A percentile compares a stretch with the other conserved stretches of the same genome.
Conservation (phyloP, 1,140 invertebrate genomes). For the Drosophila micromelanica region DNA sequence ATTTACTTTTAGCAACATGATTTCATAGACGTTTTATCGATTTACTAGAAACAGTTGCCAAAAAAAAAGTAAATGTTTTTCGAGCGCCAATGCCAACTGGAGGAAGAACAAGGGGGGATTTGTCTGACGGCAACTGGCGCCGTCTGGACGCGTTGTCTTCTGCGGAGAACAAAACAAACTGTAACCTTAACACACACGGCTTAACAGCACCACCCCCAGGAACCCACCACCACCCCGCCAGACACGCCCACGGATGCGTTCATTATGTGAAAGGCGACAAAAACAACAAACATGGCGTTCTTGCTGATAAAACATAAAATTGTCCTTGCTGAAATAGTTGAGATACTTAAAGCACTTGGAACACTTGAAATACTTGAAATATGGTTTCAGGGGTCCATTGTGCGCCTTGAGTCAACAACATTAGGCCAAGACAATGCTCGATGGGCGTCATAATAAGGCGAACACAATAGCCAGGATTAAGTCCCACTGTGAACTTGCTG, state of each 20-base stretch:
- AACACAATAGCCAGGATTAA: conserved; percentile 77
- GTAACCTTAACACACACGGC: conserved; percentile 74
- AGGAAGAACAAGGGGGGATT: conserved; percentile 24
- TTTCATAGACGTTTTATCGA: conserved; percentile 66
- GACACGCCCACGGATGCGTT: conserved; percentile 44
- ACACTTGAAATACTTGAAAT: conserved; percentile 11
- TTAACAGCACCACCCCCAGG: neutral
- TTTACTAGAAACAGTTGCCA: conserved; percentile 61
- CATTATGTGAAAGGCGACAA: conserved; percentile 56
- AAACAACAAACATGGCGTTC: conserved; percentile 38
- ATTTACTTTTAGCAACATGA: conserved; percentile 56
- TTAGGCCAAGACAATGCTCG: conserved; percentile 58
- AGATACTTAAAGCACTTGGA: conserved; percentile 2
- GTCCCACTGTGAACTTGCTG: conserved; percentile 16
- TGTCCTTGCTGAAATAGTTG: conserved; percentile 40
- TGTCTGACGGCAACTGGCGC: conserved; percentile 58
- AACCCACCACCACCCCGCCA: neutral
- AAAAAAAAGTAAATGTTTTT: conserved; percentile 38
- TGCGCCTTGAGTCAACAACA: conserved; percentile 51
- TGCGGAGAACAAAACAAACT: conserved; percentile 54
- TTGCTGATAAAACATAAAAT: conserved; percentile 74
- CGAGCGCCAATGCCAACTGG: conserved; percentile 40
- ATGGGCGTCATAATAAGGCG: conserved; percentile 69
- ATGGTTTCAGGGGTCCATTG: conserved; percentile 15
- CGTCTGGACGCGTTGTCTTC: conserved; percentile 62